Conservation (phyloP, 2,888 invertebrate genomes). For the Rhodophaea formosa region DNA sequence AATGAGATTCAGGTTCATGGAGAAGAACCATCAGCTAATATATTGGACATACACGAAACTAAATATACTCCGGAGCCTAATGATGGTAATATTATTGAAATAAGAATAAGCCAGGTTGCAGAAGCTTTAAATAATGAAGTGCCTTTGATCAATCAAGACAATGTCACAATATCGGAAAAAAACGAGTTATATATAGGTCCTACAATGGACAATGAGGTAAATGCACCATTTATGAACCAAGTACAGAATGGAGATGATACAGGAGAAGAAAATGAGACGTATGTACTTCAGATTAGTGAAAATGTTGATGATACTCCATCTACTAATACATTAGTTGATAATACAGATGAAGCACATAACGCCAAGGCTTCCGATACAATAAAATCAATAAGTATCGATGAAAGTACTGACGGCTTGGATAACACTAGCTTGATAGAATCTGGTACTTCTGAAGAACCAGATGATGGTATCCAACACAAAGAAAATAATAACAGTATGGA, state of each 20-base stretch:
- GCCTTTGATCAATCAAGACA: neutral
- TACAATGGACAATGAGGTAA: neutral
- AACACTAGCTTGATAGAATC: slow-evolving; percentile 27
- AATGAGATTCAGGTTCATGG: neutral
- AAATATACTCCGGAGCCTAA: slow-evolving; percentile 21
- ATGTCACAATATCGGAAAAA: neutral
- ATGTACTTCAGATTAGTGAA: neutral
- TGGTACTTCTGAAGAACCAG: slow-evolving; percentile 19
- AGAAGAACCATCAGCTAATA: neutral
- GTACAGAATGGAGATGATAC: neutral
- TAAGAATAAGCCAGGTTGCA: slow-evolving; percentile 9
- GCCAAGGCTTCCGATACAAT: neutral
- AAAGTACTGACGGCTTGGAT: slow-evolving; percentile 24
- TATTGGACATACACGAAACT: neutral
- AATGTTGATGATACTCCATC: neutral
- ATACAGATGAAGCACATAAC: slow-evolving; percentile 2
- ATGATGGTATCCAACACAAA: slow-evolving; percentile 25
- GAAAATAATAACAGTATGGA: slow-evolving; percentile 55
- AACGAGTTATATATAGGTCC: neutral
- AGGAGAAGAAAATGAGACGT: neutral
- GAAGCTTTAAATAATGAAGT: slow-evolving; percentile 8
- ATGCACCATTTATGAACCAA: neutral
- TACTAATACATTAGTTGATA: neutral
- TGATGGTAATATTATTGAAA: slow-evolving; percentile 29
- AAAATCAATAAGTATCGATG: slow-evolving; percentile 15